Evolutionary conservation across 2,113 vertebrate species (phyloP).

Genomic region (Mustela nigripes): DNA sequence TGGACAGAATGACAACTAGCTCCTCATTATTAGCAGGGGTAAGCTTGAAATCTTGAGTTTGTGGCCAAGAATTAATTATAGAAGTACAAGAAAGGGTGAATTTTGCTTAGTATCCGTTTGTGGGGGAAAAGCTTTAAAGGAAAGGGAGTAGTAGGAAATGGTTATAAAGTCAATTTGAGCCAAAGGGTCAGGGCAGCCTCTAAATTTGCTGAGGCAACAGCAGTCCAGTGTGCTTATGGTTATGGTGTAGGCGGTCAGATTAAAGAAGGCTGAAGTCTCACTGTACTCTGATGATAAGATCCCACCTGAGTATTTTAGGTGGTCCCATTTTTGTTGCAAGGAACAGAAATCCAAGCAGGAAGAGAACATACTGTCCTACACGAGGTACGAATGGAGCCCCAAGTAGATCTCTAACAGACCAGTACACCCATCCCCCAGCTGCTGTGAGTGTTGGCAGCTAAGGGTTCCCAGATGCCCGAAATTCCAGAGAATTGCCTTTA

Average conservation of each 20-base stretch:
- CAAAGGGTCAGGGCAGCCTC: background rate
- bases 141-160: background rate
- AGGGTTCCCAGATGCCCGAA: background rate
- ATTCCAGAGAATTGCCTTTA: conserved; percentile 19
- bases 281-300: background rate
- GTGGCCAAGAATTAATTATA: background rate
- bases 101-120: background rate
- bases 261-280: background rate
- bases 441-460: background rate
- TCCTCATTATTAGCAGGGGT: background rate
- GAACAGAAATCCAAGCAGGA: background rate
- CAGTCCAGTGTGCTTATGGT: background rate
- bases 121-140: background rate
- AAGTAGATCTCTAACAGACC: background rate
- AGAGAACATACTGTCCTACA: background rate
- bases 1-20: background rate
- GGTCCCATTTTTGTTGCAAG: background rate
- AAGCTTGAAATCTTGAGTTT: background rate
- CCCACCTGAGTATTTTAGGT: background rate
- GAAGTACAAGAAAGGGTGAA: background rate
- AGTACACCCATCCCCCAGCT: background rate
- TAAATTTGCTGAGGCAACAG: background rate
- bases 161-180: background rate
- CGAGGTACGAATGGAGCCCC: background rate
- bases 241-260: background rate